These are phyloP conservation scores for Archivesica marissinica DNA, from an alignment of 1,140 invertebrate genomes.

Conservation along the genomic window DNA sequence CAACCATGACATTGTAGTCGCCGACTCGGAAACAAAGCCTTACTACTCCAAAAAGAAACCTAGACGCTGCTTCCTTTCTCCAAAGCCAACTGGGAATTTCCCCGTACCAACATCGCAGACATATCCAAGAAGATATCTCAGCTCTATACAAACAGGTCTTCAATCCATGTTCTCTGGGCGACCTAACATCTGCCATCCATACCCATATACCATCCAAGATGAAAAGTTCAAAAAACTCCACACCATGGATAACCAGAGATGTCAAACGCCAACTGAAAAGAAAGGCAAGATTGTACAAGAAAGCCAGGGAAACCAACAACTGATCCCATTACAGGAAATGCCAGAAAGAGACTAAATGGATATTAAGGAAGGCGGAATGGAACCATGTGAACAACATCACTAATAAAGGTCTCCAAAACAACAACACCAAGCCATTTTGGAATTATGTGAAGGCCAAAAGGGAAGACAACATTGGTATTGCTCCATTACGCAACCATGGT, in stretches of 20 bases:
- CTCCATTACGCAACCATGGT: neutral
- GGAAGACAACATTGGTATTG: constrained; percentile 29
- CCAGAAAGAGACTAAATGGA: constrained; percentile 9
- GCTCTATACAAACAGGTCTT: neutral
- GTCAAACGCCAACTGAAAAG: neutral
- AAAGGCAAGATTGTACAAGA: constrained; percentile 26
- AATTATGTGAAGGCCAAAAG: constrained; percentile 5
- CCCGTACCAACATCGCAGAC: neutral
- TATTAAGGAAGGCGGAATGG: constrained; percentile 11
- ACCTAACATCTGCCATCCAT: neutral
- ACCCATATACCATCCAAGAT: constrained; percentile 16
- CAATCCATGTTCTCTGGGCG: neutral
- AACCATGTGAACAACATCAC: constrained; percentile 2
- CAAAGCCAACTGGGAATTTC: constrained; percentile 22
- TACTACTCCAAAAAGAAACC: constrained; percentile 14
- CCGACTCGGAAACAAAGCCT: constrained; percentile 41
- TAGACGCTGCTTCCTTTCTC: constrained; percentile 11
- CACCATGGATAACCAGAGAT: constrained; percentile 5
- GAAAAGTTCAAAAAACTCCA: neutral
- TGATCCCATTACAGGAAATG: constrained; percentile 39
- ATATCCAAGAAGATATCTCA: neutral
- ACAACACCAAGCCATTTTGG: neutral
- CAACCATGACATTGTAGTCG: constrained; percentile 59
- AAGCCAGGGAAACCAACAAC: constrained; percentile 40
- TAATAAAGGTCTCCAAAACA: neutral